Conservation (phyloP, 2,888 invertebrate species). For the Pammene aurita region DNA sequence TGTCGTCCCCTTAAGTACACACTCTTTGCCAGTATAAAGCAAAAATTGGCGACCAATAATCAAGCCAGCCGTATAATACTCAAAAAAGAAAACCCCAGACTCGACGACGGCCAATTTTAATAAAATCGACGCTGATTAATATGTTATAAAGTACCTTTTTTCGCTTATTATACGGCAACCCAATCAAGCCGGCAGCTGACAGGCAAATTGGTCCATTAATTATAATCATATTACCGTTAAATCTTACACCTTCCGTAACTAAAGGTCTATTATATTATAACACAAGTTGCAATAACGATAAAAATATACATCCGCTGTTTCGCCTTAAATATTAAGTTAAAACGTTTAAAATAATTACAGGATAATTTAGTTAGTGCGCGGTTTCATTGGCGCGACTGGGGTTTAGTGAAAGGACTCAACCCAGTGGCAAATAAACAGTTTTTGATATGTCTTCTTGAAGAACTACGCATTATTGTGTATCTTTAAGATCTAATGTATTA, state of each 20-base stretch:
- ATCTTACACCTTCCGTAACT: conserved; percentile 64
- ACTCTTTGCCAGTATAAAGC: conserved; percentile 1
- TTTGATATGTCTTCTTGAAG: too few relatives aligned
- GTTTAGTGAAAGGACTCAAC: too few relatives aligned
- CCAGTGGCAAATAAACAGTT: too few relatives aligned
- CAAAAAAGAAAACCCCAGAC: conserved; percentile 23
- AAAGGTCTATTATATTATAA: conserved; percentile 67
- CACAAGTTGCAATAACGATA: conserved; percentile 61
- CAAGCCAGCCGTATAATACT: not conserved
- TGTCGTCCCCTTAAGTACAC: too few relatives aligned
- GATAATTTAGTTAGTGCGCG: conserved; percentile 67
- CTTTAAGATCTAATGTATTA: too few relatives aligned
- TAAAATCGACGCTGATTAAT: conserved; percentile 44
- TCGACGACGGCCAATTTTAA: conserved; percentile 36
- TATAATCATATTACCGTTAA: conserved; percentile 58
- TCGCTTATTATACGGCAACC: conserved; percentile 32
- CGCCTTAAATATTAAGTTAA: conserved; percentile 77
- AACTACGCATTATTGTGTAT: too few relatives aligned
- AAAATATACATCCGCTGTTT: conserved; percentile 70
- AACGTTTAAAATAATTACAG: conserved; percentile 81
- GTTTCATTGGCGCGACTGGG: conserved; percentile 47
- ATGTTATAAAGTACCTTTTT: conserved; percentile 39
- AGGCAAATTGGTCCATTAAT: conserved; percentile 49
- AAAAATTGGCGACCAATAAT: not conserved
- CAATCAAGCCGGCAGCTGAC: conserved; percentile 41